phyloP scores from a whole-genome alignment of 2,888 invertebrate genomes.

The Ectemnius continuus region DNA sequence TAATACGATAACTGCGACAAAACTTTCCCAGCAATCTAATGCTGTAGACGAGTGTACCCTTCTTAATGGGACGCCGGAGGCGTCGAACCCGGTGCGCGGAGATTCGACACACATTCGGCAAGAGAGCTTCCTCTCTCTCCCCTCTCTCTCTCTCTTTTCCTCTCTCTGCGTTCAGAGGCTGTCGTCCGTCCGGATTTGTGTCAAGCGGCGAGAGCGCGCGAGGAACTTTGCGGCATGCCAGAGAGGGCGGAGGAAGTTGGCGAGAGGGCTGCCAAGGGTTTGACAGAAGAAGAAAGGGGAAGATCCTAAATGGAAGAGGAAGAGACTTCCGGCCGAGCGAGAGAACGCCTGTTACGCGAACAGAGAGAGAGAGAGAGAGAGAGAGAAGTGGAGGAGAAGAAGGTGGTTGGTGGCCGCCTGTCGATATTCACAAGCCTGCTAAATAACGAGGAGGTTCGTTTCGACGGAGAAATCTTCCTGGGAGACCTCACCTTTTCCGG shows the following conservation, averaged over 20 bases:
- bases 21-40: too few relatives aligned
- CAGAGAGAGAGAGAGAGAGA: constrained; percentile 5
- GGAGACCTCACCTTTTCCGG: constrained; percentile 7
- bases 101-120: constrained; percentile 34
- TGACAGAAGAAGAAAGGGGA: constrained; percentile 32
- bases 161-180: constrained; percentile 4
- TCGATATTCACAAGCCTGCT: constrained; percentile 53
- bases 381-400: constrained; percentile 2
- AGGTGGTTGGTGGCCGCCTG: constrained; percentile 34
- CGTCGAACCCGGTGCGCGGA: constrained; percentile 52
- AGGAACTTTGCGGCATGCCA: neutral
- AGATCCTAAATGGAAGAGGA: constrained; percentile 6
- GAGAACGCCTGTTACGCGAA: too few relatives aligned
- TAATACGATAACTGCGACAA: too few relatives aligned
- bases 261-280: too few relatives aligned
- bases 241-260: too few relatives aligned
- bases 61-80: constrained; percentile 38
- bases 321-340: too few relatives aligned
- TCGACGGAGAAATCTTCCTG: constrained; percentile 34
- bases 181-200: constrained; percentile 22
- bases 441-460: constrained; percentile 52
- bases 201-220: constrained; percentile 16
- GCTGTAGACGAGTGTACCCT: neutral
- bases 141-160: constrained; percentile 5
- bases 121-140: constrained; percentile 26